Evolutionary conservation across 2,888 invertebrate species (phyloP), one percentile per base, ranked within the genome.

Genomic region (Metacarcinus magister): DNA sequence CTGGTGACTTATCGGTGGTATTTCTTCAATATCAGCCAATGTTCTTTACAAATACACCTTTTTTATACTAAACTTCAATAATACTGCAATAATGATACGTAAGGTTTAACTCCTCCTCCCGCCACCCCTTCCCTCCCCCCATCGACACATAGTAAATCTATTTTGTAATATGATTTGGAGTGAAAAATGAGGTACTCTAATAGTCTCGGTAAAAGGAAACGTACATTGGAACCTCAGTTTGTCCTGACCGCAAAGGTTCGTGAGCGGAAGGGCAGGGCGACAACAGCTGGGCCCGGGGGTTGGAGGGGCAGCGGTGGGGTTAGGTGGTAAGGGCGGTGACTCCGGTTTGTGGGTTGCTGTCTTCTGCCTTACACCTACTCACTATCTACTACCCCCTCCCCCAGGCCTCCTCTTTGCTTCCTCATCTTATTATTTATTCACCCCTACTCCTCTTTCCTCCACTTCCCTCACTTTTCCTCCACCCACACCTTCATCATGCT

Each of bases 211-310:
- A 13, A 87, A 87, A 32, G 87, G 32, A 39, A 16, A 32, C 87
- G 39, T 39, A 39, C n/a, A 28, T 28, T 39, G 87, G 82, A 87
- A 39, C 8, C 87, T 87, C 87, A 39, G 8, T 87, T 87, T 87
- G 87, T 87, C 87, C 39, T 39, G 16, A 87, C 87, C 87, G 5
- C 87, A 87, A 16, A 16, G 19, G 87, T 87, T 87, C 87, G 39
- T 87, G 87, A 87, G 87, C 32, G 87, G 87, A 87, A 39, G 87
- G 87, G 87, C 87, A 39, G 16, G 39, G 87, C 87, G 75, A 23
- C 60, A 28, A 23, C 75, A 82, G 75, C 32, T 82, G 28, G 28
- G n/a, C 28, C 28, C 28, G 13, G n/a, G 75, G 87, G 87, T 32
- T 32, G 87, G 87, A 39, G 87, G 87, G 87, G 39, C 16, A 39